phyloP scores from a whole-genome alignment of 2,888 invertebrate species.

The Drosophila neonasuta region DNA sequence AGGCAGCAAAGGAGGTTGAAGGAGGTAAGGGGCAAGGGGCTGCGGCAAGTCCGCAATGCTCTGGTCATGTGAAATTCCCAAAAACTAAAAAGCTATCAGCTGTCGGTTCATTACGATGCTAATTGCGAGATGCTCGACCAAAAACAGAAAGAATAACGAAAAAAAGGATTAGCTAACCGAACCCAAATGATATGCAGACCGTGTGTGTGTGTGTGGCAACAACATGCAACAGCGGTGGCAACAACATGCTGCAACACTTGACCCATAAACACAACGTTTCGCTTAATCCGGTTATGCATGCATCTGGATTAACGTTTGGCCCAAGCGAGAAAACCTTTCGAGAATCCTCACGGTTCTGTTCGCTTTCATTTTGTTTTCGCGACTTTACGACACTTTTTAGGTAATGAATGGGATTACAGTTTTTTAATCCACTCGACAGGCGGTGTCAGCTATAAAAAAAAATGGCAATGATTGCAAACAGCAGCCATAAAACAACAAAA shows the following conservation, averaged over 20 bases:
- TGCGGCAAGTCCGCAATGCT: conserved; percentile 1
- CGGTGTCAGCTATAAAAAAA: conserved; percentile 54
- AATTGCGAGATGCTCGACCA: conserved; percentile 49
- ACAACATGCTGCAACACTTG: conserved; percentile 20
- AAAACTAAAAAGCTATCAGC: conserved; percentile 60
- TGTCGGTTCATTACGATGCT: conserved; percentile 65
- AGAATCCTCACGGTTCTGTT: conserved; percentile 12
- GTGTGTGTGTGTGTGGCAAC: conserved; percentile 6
- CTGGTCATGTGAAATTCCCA: conserved; percentile 54
- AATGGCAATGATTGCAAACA: conserved; percentile 18
- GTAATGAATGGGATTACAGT: conserved; percentile 72
- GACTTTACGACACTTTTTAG: conserved; percentile 69
- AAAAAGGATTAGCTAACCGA: conserved; percentile 61
- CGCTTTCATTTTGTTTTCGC: conserved; percentile 1
- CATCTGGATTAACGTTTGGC: conserved; percentile 63
- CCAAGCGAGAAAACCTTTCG: conserved; percentile 14
- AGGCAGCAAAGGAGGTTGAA: not conserved
- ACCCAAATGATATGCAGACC: conserved; percentile 40
- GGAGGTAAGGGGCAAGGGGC: not conserved
- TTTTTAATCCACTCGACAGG: conserved; percentile 65
- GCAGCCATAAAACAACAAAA: conserved; percentile 6
- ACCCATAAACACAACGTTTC: conserved; percentile 65
- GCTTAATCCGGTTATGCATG: conserved; percentile 66
- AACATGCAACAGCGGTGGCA: too few relatives aligned
- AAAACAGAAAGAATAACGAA: too few relatives aligned